phyloP scores from a whole-genome alignment of 2,888 invertebrate species.

The Biston betularia region DNA sequence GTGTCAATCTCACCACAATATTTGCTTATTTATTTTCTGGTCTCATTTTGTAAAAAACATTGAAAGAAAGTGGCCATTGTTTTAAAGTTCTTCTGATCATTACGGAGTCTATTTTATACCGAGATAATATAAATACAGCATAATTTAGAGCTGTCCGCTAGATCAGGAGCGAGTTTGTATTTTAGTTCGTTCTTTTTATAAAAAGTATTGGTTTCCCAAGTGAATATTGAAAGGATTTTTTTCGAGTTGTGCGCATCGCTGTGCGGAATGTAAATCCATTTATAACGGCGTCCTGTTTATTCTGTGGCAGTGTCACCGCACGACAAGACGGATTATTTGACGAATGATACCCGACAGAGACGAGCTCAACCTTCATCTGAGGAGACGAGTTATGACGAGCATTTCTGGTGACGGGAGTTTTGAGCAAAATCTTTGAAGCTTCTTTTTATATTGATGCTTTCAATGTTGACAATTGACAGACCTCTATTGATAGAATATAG shows the following conservation, averaged over 20 bases:
- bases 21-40: no score
- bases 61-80: no score
- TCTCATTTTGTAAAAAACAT: no score
- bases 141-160: no score
- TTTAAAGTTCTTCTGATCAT: no score
- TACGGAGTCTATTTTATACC: no score
- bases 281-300: conserved; percentile 9
- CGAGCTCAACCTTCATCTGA: no score
- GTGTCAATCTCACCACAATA: no score
- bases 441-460: neutral
- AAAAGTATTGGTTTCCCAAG: neutral
- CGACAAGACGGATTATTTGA: conserved; percentile 7
- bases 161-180: neutral
- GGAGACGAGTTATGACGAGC: conserved; percentile 5
- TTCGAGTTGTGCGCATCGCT: neutral
- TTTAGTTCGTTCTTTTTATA: neutral
- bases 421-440: neutral
- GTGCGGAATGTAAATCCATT: conserved; percentile 13
- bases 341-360: conserved; percentile 8
- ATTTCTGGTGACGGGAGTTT: conserved; percentile 1
- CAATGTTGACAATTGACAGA: no score
- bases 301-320: neutral
- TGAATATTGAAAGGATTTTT: neutral
- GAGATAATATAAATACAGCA: no score
- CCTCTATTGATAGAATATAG: no score